Evolutionary conservation across 92 coral and sea anemone genomes (phyloP), one percentile per base, ranked within the genome.

Genomic region (Parazoanthus darwini): DNA sequence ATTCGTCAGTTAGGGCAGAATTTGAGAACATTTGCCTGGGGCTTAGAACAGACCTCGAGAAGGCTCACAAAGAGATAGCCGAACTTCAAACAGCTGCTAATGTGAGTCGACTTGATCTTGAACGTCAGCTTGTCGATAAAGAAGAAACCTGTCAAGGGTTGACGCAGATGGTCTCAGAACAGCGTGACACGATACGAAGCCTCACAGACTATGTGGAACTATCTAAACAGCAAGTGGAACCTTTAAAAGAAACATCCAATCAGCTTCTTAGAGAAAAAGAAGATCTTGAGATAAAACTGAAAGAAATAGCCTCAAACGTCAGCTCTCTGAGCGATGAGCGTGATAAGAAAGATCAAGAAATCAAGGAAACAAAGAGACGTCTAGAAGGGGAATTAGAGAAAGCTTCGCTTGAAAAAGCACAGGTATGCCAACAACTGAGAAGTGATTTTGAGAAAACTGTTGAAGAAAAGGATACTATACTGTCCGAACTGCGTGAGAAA

Each of bases 71-170:
- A 38, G 88, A 90, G 26, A 90, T 75, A 56, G 85, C 85, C 35
- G 92, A 90, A 78, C 74, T 90, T 36, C 74, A 82, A 23, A 79
- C 90, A 38, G 39, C 90, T 51, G 66, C 89, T 73, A 77, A 87
- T 65, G 92, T 90, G n/a, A 80, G 90, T 39, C 81, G 92, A 22
- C 85, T 90, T 25, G 92, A 85, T 65, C 78, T 92, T 42, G 97
- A 94, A 70, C 93, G 86, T 67, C 82, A 82, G 43, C 90, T 88
- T 22, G 51, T 90, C 7, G 97, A 94, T 18, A 94, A 91, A 74
- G 98, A 94, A 48, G 98, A 94, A 67, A 94, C 93, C 80, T 91
- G 92, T 74, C 95, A 95, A 51, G 93, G 94, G 33, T 82, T 96
- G 18, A 65, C 85, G 85, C 91, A 91, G 77, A 88, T 89, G 48